phyloP scores from a whole-genome alignment of 1,140 invertebrate genomes.

The Brachionus asplanchnoidis region DNA sequence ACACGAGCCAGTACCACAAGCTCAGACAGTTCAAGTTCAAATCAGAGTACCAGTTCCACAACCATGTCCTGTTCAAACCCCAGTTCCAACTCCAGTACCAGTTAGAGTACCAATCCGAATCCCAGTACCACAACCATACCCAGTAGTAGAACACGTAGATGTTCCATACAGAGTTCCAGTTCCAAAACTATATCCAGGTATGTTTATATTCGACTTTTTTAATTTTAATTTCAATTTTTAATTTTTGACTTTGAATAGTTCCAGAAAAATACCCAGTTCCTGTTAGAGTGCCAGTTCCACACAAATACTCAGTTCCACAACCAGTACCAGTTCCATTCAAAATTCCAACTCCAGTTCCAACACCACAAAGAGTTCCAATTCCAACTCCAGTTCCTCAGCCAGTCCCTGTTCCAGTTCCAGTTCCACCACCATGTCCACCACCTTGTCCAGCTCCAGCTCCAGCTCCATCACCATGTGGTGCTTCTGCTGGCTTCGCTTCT shows the following conservation, averaged over 20 bases:
- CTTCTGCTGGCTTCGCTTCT: background rate
- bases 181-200: slow-evolving; percentile 13
- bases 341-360: background rate
- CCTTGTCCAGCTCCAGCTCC: too few relatives aligned
- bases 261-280: slow-evolving; percentile 11
- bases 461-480: background rate
- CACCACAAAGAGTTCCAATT: slow-evolving; percentile 4
- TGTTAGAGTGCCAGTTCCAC: slow-evolving; percentile 1
- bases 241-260: background rate
- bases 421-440: background rate
- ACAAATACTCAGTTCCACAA: slow-evolving; percentile 1
- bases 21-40: background rate
- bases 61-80: background rate
- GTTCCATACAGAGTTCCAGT: slow-evolving; percentile 22
- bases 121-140: background rate
- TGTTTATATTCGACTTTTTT: background rate
- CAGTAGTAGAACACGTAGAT: background rate
- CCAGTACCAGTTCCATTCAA: background rate
- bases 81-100: slow-evolving; percentile 8
- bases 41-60: background rate
- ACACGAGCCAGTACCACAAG: background rate
- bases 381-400: background rate
- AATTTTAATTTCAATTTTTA: background rate
- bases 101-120: background rate
- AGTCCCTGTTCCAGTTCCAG: background rate